These are phyloP conservation scores for Mesembrinibis cayennensis DNA, from an alignment of 2,113 vertebrate species.

Conservation along the genomic window DNA sequence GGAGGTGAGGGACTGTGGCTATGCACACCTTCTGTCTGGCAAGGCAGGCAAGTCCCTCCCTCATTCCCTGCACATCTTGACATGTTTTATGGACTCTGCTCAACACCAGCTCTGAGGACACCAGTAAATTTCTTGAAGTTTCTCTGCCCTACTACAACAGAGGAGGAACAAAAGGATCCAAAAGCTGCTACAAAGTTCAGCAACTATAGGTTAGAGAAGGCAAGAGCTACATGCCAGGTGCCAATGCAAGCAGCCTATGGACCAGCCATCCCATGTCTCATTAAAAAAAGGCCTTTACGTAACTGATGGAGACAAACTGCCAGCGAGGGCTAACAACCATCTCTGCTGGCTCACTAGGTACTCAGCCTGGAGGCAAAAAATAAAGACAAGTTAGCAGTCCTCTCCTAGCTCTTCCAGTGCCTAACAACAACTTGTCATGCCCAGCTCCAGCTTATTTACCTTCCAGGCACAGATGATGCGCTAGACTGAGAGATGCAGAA, in stretches of 20 bases:
- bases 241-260: not conserved
- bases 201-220: not conserved
- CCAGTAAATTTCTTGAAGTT: not conserved
- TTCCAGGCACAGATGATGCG: not conserved
- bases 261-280: not conserved
- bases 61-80: not conserved
- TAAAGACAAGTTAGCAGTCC: not conserved
- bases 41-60: not conserved
- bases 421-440: not conserved
- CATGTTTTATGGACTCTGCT: not conserved
- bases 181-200: not conserved
- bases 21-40: not conserved
- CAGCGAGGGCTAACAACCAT: not conserved
- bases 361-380: not conserved
- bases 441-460: not conserved
- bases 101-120: not conserved
- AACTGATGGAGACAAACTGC: not conserved
- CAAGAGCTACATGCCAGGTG: rapidly evolving
- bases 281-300: not conserved
- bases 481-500: not conserved
- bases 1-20: not conserved
- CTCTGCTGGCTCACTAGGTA: not conserved
- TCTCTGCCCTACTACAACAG: not conserved
- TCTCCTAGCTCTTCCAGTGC: not conserved
- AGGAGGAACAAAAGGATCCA: not conserved